Percentiles rank a stretch among this genome's conserved stretches.
Conservation (phyloP, 2,113 vertebrate species). For the Crotalus tigris region DNA sequence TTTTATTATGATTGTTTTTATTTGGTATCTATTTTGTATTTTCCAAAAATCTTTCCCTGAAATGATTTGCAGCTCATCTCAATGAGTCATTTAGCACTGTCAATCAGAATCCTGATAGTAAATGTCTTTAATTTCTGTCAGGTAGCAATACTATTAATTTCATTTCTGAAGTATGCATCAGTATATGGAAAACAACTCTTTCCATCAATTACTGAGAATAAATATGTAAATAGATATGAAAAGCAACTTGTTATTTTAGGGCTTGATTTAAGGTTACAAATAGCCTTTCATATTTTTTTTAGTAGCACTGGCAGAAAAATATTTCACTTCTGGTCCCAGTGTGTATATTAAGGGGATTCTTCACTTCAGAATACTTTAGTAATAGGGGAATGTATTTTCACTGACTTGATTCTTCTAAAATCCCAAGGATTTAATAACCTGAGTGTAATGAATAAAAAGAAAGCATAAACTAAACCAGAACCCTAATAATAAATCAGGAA, state of each 20-base stretch:
- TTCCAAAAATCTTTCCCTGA: no score
- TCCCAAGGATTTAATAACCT: background rate
- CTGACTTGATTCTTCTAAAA: background rate
- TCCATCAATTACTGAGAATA: background rate
- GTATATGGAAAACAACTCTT: background rate
- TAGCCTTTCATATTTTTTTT: background rate
- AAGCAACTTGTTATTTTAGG: background rate
- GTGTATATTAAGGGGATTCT: background rate
- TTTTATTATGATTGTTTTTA: no score
- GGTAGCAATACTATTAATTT: background rate
- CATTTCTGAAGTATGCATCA: background rate
- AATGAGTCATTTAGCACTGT: no score
- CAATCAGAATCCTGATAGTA: no score
- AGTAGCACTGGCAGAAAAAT: background rate
- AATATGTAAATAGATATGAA: background rate
- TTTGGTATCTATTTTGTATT: no score
- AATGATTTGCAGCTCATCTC: no score
- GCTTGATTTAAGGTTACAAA: background rate
- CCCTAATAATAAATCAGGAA: background rate
- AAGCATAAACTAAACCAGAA: background rate
- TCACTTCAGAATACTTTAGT: background rate
- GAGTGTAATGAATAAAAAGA: background rate
- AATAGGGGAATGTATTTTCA: background rate
- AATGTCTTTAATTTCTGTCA: background rate
- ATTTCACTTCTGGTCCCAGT: background rate